phyloP scores from a whole-genome alignment of 2,888 invertebrate genomes.

The Subacronicta megacephala region DNA sequence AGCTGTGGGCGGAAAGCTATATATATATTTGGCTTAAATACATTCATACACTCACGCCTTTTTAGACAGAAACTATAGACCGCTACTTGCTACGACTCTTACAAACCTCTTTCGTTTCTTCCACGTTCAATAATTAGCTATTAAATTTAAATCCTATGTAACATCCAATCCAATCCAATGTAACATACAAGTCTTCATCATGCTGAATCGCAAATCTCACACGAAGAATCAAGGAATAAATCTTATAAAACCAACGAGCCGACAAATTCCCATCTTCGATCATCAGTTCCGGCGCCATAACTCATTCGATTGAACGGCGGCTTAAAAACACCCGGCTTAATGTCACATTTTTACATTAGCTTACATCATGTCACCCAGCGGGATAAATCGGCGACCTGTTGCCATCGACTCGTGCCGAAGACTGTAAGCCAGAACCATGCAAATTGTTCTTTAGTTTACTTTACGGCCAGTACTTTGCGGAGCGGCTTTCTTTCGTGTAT shows the following conservation, averaged over 20 bases:
- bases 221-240: conserved; percentile 42
- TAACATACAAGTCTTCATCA: not conserved
- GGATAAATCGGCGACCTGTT: conserved; percentile 86
- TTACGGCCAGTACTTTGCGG: conserved; percentile 49
- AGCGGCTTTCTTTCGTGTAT: conserved; percentile 48
- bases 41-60: too few relatives aligned
- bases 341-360: conserved; percentile 85
- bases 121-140: too few relatives aligned
- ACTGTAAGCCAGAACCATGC: conserved; percentile 68
- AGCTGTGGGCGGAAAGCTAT: too few relatives aligned
- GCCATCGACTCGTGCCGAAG: conserved; percentile 71
- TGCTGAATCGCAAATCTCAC: conserved; percentile 12
- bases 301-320: conserved; percentile 74
- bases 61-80: too few relatives aligned
- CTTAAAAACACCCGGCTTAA: conserved; percentile 75
- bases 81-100: too few relatives aligned
- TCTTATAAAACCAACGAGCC: conserved; percentile 66
- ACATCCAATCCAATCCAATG: not conserved
- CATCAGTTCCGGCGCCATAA: conserved; percentile 71
- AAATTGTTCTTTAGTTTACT: conserved; percentile 81
- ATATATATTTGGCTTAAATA: too few relatives aligned
- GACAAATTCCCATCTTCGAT: conserved; percentile 70
- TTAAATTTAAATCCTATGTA: too few relatives aligned
- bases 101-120: too few relatives aligned
- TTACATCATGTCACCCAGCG: conserved; percentile 67